phyloP scores from a whole-genome alignment of 2,888 invertebrate species.

The Philonicus albiceps region DNA sequence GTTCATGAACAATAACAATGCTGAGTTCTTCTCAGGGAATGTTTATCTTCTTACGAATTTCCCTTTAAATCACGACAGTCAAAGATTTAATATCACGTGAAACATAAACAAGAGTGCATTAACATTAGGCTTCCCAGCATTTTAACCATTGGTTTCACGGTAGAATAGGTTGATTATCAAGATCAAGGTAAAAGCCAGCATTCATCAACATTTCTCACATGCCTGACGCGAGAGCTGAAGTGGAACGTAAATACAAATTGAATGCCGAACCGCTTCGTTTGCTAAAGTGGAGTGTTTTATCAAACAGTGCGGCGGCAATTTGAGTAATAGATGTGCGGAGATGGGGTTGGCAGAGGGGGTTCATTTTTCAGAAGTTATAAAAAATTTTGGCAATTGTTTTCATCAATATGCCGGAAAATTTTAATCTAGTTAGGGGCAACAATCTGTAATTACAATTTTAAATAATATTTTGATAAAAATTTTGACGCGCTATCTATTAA shows the following conservation, averaged over 20 bases:
- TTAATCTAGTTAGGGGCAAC: neutral
- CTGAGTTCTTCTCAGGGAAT: neutral
- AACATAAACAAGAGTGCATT: constrained; percentile 9
- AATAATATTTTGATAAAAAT: neutral
- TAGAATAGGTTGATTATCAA: constrained; percentile 4
- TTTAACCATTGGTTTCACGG: neutral
- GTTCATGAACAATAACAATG: neutral
- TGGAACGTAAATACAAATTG: constrained; percentile 23
- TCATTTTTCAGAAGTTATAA: neutral
- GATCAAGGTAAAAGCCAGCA: constrained; percentile 2
- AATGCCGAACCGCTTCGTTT: constrained; percentile 8
- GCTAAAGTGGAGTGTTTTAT: constrained; percentile 18
- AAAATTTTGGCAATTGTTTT: neutral
- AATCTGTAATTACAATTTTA: neutral
- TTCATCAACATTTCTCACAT: constrained; percentile 22
- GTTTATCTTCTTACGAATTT: neutral
- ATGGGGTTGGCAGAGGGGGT: neutral
- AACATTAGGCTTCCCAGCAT: neutral
- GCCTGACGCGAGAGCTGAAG: neutral
- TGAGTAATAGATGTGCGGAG: neutral
- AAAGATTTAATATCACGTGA: neutral
- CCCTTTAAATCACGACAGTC: neutral
- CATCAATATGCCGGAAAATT: neutral
- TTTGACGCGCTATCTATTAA: neutral
- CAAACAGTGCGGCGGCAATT: neutral